Base-by-base conservation (phyloP, 2,113 vertebrate genomes). In the Tinamus guttatus region DNA sequence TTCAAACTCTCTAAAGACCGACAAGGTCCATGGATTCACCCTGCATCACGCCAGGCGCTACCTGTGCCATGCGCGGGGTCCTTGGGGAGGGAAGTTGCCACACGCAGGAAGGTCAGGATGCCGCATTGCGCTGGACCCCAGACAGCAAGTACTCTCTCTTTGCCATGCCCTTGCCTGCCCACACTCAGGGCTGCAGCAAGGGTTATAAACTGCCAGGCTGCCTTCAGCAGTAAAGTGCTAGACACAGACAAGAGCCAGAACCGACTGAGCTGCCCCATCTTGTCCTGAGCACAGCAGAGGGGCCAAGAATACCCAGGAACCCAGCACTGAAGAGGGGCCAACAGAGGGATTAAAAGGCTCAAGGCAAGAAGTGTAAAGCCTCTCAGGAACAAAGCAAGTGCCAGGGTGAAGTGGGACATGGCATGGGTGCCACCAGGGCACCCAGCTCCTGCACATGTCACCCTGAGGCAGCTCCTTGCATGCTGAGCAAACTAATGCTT, bases 191-290 rank as follows among this genome's bases (percentile, higher is more conserved):
- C 47, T 56, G 71, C 49, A 36, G 25, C 1, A 11, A 0, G 15
- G 38, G 7, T 34, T 85, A 13, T 3, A 38, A 34, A 5, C 19
- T 75, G 62, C 65, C 70, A 63, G 36, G 45, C 69, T 32, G 40
- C 24, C 47, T n/a, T 69, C 49, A 13, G 14, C 45, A 34, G 67
- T 21, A 49, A 69, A 47, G 32, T 10, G 32, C 32, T 69, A 34
- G 32, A 11, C 32, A 69, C 30, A 11, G 21, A 16, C 47, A 25
- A 49, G 67, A 17, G 22, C 45, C 45, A 25, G 20, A 34, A 28
- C 22, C 16, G 43, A 59, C n/a, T 2, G 8, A 0, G 0, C 25
- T 40, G 45, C 51, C 27, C 45, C 7, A 3, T 49, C n/a, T 74
- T 47, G 67, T 58, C 16, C 22, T 4, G 8, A 49, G 56, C 20